A percentile compares a stretch with the other conserved stretches of the same genome.
phyloP scores from a whole-genome alignment of 1,140 invertebrate species.

The Luehdorfia chinensis region DNA sequence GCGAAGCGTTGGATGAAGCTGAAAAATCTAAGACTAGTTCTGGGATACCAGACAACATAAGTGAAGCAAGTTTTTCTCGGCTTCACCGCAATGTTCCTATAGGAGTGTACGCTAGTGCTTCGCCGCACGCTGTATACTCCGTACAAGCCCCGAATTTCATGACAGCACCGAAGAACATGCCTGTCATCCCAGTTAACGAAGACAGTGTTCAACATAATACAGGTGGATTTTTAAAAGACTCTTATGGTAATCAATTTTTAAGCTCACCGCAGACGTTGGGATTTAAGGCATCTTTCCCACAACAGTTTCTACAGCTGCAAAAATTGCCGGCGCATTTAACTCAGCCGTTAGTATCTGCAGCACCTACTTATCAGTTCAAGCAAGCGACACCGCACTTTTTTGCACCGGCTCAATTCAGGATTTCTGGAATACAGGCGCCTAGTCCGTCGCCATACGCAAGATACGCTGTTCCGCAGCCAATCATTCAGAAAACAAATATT shows the following conservation, averaged over 20 bases:
- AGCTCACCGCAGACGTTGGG: slow-evolving; percentile 39
- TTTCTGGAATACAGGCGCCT: slow-evolving; percentile 36
- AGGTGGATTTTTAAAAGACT: slow-evolving; percentile 55
- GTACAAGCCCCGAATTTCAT: slow-evolving; percentile 45
- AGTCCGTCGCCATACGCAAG: slow-evolving; percentile 20
- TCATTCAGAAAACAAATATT: slow-evolving; percentile 32
- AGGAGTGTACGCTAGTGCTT: slow-evolving; percentile 54
- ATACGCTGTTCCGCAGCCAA: slow-evolving; percentile 34
- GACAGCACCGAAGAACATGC: slow-evolving; percentile 31
- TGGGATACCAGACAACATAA: slow-evolving; percentile 42
- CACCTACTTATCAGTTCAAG: slow-evolving; percentile 42
- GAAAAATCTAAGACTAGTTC: slow-evolving; percentile 29
- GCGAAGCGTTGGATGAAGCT: slow-evolving; percentile 24
- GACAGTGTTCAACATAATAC: slow-evolving; percentile 38
- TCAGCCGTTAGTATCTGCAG: slow-evolving; percentile 48
- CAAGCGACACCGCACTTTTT: slow-evolving; percentile 45
- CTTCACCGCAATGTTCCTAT: slow-evolving; percentile 51
- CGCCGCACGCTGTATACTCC: slow-evolving; percentile 54
- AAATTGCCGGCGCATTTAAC: slow-evolving; percentile 56
- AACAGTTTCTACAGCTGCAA: slow-evolving; percentile 62
- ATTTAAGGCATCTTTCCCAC: slow-evolving; percentile 50
- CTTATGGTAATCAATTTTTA: slow-evolving; percentile 57
- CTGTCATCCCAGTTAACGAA: slow-evolving; percentile 45
- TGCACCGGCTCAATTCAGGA: slow-evolving; percentile 34
- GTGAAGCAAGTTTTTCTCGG: slow-evolving; percentile 45